Evolutionary conservation across 64 coral and sea anemone genomes (phyloP), one percentile per base, ranked within the genome.

Genomic region (Montipora capricornis): DNA sequence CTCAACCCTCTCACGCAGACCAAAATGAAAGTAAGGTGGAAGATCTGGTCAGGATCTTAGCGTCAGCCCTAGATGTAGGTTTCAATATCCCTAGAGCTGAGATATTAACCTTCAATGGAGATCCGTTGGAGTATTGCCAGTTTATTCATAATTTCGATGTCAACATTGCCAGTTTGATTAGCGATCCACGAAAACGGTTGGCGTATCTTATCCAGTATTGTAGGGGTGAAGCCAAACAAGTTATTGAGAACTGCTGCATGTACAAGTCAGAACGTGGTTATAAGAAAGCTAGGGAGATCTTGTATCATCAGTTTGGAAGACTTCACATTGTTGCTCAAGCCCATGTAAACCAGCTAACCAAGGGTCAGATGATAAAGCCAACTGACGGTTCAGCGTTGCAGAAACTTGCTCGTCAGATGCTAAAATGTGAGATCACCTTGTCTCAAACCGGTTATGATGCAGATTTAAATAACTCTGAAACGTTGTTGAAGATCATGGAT

Each of bases 51-150:
- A 24, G 22, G 22, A 24, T 0, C 22, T 24, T 24, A 24, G 22
- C 22, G 22, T 24, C 22, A 24, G 22, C 22, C 22, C 0, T 24
- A 24, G 22, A 24, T 24, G 22, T 24, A 24, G 79, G 66, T 26
- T 91, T 80, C 46, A 66, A 51, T 4, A 52, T 83, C 19, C 89
- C 89, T 0, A 91, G 74, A 44, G 52, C 49, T 24, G 79, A 83
- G 29, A 15, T 91, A 6, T 15, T 91, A 12, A 82, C 44, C 15
- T 91, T 91, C 17, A 59, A 91, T 15, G 89, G 89, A 4, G 69
- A 82, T 16, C 89, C 89, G 12, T 20, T 91, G 0, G 58, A 24
- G 22, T 24, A 24, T 24, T 24, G 22, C 22, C 22, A 24, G 22
- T 24, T 24, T 24, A 24, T 24, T 24, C 22, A 24, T 24, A 24